Percentiles rank a stretch among this genome's conserved stretches.
phyloP scores from a whole-genome alignment of 1,140 invertebrate species.

The Zeugodacus cucurbitae region DNA sequence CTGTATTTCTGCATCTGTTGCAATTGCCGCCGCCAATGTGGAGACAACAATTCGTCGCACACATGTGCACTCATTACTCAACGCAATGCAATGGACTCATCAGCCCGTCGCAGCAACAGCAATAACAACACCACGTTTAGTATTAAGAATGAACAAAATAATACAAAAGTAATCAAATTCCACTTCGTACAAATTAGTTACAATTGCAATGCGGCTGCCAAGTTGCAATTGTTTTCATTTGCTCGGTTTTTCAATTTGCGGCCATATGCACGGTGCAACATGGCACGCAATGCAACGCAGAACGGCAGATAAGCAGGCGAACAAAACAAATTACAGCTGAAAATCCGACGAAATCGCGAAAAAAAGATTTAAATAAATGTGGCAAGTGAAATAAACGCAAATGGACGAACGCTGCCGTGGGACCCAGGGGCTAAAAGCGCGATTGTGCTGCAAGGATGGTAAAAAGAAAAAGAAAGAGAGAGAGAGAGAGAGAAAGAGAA shows the following conservation, averaged over 20 bases:
- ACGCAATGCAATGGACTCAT: constrained; percentile 19
- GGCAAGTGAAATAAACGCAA: constrained; percentile 9
- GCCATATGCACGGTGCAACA: background rate
- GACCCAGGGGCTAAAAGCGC: background rate
- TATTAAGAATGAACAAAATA: background rate
- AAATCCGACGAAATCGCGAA: background rate
- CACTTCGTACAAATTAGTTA: constrained; percentile 46
- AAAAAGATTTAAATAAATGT: background rate
- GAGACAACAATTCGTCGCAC: constrained; percentile 39
- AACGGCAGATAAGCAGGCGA: background rate
- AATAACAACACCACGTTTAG: background rate
- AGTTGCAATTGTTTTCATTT: background rate
- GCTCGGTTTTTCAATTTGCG: background rate
- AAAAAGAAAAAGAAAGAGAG: too few relatives aligned
- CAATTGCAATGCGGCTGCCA: constrained; percentile 42
- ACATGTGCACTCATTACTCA: constrained; percentile 45
- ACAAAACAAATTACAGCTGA: constrained; percentile 9
- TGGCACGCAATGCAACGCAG: constrained; percentile 1
- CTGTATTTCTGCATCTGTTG: constrained; percentile 24
- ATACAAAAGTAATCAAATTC: constrained; percentile 45
- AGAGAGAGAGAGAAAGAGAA: background rate
- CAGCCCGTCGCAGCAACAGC: background rate
- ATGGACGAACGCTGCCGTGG: background rate
- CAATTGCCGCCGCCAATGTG: background rate
- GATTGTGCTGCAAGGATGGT: background rate